Evolutionary conservation across 1,140 invertebrate genomes (phyloP).

Genomic region (Diploscapter pachys): DNA sequence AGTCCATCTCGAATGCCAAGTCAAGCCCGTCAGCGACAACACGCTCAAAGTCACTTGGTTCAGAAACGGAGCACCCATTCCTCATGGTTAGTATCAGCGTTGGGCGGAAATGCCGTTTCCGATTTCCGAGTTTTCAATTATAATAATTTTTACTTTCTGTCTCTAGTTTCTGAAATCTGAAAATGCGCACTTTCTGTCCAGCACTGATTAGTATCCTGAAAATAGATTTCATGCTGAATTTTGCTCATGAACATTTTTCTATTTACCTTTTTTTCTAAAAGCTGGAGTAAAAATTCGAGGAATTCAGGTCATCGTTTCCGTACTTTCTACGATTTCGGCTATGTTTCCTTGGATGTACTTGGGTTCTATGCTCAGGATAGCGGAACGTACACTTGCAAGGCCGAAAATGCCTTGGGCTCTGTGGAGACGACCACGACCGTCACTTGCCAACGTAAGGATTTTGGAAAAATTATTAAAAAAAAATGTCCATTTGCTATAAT

Average conservation of each 20-base stretch:
- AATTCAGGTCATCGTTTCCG: conserved; percentile 74
- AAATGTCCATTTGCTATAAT: neutral
- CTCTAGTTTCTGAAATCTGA: no score
- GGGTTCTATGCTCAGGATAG: conserved; percentile 80
- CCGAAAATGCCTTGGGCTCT: conserved; percentile 84
- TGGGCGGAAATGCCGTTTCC: no score
- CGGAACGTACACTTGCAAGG: conserved; percentile 86
- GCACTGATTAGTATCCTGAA: no score
- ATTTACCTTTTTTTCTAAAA: no score
- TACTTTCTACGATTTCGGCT: conserved; percentile 90
- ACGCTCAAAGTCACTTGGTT: conserved; percentile 92
- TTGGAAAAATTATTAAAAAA: neutral
- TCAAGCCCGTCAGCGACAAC: conserved; percentile 90
- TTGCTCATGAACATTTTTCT: no score
- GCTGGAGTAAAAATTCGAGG: neutral
- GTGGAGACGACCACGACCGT: conserved; percentile 67
- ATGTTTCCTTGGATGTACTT: conserved; percentile 84
- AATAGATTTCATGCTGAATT: no score
- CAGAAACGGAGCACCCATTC: conserved; percentile 50
- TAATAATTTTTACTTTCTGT: no score
- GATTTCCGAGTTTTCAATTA: no score
- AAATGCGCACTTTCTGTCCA: no score
- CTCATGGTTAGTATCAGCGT: conserved; percentile 38
- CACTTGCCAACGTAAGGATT: conserved; percentile 48
- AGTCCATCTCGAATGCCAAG: conserved; percentile 87